Percentiles rank a stretch among this genome's conserved stretches.
Conservation (phyloP, 2,888 invertebrate genomes). For the Leptopilina syphax region DNA sequence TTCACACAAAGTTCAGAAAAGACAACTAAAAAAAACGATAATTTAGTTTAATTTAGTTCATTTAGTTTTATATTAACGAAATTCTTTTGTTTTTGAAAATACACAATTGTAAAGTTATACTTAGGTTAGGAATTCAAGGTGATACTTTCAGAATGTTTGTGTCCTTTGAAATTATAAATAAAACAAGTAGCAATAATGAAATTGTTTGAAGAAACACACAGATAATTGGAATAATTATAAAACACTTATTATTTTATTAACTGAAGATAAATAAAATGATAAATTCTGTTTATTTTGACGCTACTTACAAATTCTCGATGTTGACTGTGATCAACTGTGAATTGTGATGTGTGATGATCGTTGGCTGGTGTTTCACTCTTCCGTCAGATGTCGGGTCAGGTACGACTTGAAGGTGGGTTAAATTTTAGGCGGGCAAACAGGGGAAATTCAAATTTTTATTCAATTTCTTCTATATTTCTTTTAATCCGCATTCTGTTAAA, state of each 20-base stretch:
- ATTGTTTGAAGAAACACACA: not conserved
- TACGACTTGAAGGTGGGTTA: not conserved
- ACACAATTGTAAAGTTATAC: not conserved
- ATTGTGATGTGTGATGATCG: not conserved
- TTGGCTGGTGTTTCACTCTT: no score
- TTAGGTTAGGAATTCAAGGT: not conserved
- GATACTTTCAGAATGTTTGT: not conserved
- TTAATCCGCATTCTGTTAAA: no score
- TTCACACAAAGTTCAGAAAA: not conserved
- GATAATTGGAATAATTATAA: not conserved
- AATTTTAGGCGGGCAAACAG: no score
- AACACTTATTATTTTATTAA: not conserved
- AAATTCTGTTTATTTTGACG: not conserved
- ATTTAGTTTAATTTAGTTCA: not conserved
- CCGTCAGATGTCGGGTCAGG: not conserved
- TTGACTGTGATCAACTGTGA: not conserved
- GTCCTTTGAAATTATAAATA: not conserved
- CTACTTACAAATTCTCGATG: constrained; percentile 1
- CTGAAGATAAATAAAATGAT: not conserved
- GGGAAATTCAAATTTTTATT: no score
- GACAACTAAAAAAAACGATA: not conserved
- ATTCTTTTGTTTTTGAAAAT: not conserved
- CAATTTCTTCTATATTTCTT: no score
- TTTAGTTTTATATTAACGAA: not conserved
- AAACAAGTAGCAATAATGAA: not conserved